Evolutionary conservation across 1,140 invertebrate species (phyloP).

Genomic region (Brachionus paranguensis): DNA sequence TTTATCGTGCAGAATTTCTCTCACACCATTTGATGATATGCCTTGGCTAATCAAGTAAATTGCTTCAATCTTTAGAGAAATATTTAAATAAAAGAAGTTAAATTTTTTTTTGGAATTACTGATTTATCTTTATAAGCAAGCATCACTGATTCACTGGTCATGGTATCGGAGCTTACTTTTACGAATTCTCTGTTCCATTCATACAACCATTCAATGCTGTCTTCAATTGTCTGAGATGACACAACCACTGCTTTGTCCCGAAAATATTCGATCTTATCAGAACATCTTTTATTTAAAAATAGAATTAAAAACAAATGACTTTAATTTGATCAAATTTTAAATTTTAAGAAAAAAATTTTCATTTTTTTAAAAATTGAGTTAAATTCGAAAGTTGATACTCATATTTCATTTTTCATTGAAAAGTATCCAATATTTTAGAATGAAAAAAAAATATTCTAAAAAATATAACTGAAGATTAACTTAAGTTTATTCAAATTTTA

Average conservation of each 20-base stretch:
- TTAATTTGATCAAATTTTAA: too few species aligned
- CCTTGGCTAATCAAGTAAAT: constrained; percentile 54
- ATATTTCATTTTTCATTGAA: too few species aligned
- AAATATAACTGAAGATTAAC: too few species aligned
- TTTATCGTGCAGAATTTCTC: constrained; percentile 46
- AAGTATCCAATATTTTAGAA: too few species aligned
- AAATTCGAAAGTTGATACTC: too few species aligned
- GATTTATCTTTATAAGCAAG: constrained; percentile 48
- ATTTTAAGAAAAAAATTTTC: too few species aligned
- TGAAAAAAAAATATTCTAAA: too few species aligned
- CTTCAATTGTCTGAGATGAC: constrained; percentile 50
- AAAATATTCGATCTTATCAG: constrained; percentile 49
- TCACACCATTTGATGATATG: constrained; percentile 47
- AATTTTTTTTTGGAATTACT: constrained; percentile 43
- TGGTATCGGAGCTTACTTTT: constrained; percentile 46
- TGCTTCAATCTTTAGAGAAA: constrained; percentile 49
- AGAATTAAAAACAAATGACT: background rate
- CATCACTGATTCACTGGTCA: constrained; percentile 49
- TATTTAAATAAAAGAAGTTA: background rate
- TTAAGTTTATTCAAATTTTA: too few species aligned
- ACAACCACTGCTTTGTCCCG: constrained; percentile 49
- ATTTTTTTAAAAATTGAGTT: too few species aligned
- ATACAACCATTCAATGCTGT: constrained; percentile 50
- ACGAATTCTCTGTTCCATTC: constrained; percentile 45
- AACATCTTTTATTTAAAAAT: constrained; percentile 44